Percentiles rank a stretch among this genome's conserved stretches.
These are phyloP conservation scores for Glyphotaelius pellucidus DNA, from an alignment of 2,888 invertebrate species.

Conservation along the genomic window DNA sequence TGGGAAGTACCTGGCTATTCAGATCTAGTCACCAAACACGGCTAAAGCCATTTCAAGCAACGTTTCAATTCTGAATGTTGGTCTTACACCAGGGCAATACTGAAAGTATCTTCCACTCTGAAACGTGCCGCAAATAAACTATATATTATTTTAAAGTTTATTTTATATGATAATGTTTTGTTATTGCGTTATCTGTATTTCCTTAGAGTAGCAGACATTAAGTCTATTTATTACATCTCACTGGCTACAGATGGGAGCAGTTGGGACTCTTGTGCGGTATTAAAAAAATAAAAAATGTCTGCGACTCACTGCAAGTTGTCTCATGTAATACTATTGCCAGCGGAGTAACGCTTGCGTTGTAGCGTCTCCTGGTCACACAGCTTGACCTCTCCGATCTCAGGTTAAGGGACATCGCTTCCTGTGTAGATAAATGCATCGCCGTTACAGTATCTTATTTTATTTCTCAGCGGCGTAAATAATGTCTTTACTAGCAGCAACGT, in stretches of 20 bases:
- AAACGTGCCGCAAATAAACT: no score
- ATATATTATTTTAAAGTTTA: no score
- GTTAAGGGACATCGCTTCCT: constrained; percentile 42
- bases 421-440: constrained; percentile 22
- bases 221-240: no score
- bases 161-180: not conserved
- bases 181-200: not conserved
- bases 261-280: no score
- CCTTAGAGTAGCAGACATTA: not conserved
- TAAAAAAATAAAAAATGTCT: no score
- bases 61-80: no score
- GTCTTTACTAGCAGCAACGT: not conserved
- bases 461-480: not conserved
- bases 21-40: no score
- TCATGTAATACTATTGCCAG: not conserved
- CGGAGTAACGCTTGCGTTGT: not conserved
- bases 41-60: no score
- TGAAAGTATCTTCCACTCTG: no score
- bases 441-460: not conserved
- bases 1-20: no score
- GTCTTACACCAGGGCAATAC: no score
- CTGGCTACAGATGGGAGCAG: no score
- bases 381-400: constrained; percentile 22
- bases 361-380: not conserved
- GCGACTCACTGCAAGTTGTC: not conserved